phyloP scores from a whole-genome alignment of 2,888 invertebrate species.

The Rhodophaea formosa region DNA sequence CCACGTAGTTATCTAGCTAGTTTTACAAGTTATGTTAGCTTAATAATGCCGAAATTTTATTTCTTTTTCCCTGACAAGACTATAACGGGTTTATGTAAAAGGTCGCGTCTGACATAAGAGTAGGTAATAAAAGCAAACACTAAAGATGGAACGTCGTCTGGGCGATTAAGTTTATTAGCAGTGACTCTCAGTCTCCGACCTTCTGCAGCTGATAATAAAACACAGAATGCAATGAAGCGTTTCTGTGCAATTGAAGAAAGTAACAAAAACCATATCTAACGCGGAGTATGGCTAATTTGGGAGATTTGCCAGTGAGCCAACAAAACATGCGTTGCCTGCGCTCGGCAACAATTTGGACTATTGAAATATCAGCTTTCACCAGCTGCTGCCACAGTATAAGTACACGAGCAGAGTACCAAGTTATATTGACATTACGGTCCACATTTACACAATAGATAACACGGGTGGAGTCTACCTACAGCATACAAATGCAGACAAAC shows the following conservation, averaged over 20 bases:
- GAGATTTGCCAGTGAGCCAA: slow-evolving; percentile 1
- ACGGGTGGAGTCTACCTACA: slow-evolving; percentile 36
- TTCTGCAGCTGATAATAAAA: background rate
- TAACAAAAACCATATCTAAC: slow-evolving; percentile 15
- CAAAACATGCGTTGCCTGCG: slow-evolving; percentile 5
- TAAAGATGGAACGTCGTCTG: slow-evolving; percentile 14
- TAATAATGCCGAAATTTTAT: background rate
- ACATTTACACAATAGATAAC: slow-evolving; percentile 68
- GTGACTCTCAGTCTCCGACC: background rate
- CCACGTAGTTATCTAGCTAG: no score
- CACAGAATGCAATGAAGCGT: background rate
- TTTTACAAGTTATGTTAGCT: background rate
- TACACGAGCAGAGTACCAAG: slow-evolving; percentile 10
- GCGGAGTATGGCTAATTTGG: slow-evolving; percentile 9
- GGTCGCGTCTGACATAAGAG: slow-evolving; percentile 10
- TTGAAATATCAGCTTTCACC: slow-evolving; percentile 16
- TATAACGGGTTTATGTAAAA: background rate
- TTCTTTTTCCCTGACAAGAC: background rate
- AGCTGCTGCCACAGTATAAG: background rate
- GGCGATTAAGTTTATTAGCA: slow-evolving; percentile 15
- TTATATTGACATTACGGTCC: slow-evolving; percentile 49
- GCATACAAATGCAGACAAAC: slow-evolving; percentile 63
- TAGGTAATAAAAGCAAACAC: slow-evolving; percentile 13
- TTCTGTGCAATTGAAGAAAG: slow-evolving; percentile 9
- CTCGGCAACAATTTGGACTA: slow-evolving; percentile 4